Percentiles rank a stretch among this genome's conserved stretches.
phyloP scores from a whole-genome alignment of 2,113 vertebrate species.

The Macaca fascicularis region T2T-MFA8v1.1 NC_088386.1:23673001-23673500 shows the following conservation, averaged over 20 bases:
- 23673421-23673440: background rate
- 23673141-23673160: no score
- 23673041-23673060: no score
- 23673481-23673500: background rate
- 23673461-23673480: background rate
- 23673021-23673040: no score
- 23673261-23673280: background rate
- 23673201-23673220: background rate
- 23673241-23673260: background rate
- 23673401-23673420: background rate
- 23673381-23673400: background rate
- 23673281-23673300: background rate
- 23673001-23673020: no score
- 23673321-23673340: background rate
- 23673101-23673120: no score
- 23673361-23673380: background rate
- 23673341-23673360: background rate
- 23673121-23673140: no score
- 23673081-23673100: no score
- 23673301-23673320: background rate
- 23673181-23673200: no score
- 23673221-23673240: background rate
- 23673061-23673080: no score
- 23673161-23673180: no score
- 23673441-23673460: background rate